Evolutionary conservation across 2,113 vertebrate genomes (phyloP), one percentile per base, ranked within the genome.

Genomic region (Bujurquina vittata): DNA sequence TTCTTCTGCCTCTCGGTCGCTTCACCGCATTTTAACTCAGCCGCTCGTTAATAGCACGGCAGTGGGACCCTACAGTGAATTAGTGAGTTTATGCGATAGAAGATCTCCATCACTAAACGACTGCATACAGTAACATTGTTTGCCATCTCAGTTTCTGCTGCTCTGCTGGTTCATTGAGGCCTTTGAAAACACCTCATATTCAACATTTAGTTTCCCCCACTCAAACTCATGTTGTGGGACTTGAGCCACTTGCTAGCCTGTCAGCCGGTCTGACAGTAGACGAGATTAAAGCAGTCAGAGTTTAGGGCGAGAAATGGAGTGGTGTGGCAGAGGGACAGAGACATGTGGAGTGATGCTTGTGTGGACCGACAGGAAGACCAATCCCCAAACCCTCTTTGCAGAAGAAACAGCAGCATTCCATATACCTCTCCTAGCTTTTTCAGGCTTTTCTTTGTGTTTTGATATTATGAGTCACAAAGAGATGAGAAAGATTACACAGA

Each of bases 261-360:
- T 83, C 75, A 81, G 11, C 14, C 40, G 23, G 79, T 63, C 79
- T 58, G 58, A 52, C 23, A 5, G 29, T 65, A 59, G 84, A 12
- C 74, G 37, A 74, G 54, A 56, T 8, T 86, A 20, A 77, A 17
- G 15, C 43, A 49, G 46, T 77, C 37, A 77, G 29, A 84, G 49
- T 37, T 49, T 18, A 33, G 17, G 26, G 17, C 3, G 33, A n/a
- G 26, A 52, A 29, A 52, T 10, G 2, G 46, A 72, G 26, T 14
- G 43, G 23, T 72, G 65, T 63, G 62, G 54, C 22, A 63, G 26
- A 52, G 17, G 40, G 26, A 52, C 7, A 22, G 46, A 49, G 1
- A 62, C 20, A 65, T 20, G 15, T 31, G 49, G 14, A 43, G 33
- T 22, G 20, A 17, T 3, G 0, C 40, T 55, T 52, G 49, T 57